Evolutionary conservation across 2,113 vertebrate species (phyloP).

Genomic region (Lates calcarifer): DNA sequence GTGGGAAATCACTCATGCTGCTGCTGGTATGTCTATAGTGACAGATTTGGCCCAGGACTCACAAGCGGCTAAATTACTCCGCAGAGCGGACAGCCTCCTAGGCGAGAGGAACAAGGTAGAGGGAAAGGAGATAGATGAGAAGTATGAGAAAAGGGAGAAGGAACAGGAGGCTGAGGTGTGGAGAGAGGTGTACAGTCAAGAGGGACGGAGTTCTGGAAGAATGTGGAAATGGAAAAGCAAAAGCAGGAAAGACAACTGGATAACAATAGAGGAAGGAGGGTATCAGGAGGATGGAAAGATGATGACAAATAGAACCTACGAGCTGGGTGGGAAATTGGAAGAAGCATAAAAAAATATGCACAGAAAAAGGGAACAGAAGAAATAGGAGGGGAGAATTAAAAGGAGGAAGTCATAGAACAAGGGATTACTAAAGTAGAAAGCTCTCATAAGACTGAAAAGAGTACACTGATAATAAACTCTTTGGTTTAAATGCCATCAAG

Average conservation of each 20-base stretch:
- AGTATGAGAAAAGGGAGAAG: slow-evolving; percentile 6
- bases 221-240: slow-evolving; percentile 24
- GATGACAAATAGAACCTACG: slow-evolving; percentile 8
- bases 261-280: neutral
- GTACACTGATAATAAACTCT: too few species aligned
- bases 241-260: neutral
- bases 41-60: slow-evolving; percentile 68
- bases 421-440: neutral
- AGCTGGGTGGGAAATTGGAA: neutral
- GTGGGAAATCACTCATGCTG: slow-evolving; percentile 70
- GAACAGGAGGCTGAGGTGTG: slow-evolving; percentile 13
- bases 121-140: slow-evolving; percentile 53
- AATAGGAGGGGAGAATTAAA: neutral
- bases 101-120: slow-evolving; percentile 19
- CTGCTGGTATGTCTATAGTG: slow-evolving; percentile 59
- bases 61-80: slow-evolving; percentile 70
- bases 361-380: neutral
- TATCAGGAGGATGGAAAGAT: slow-evolving; percentile 11
- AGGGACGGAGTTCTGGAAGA: slow-evolving; percentile 7
- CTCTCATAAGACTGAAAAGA: too few species aligned
- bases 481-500: neutral
- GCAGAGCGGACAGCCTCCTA: slow-evolving; percentile 44
- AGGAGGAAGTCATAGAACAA: neutral
- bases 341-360: neutral
- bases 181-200: neutral